Percentiles rank a stretch among this genome's conserved stretches.
Evolutionary conservation across 1,140 invertebrate genomes (phyloP).

Genomic region (Nasonia vitripennis): DNA sequence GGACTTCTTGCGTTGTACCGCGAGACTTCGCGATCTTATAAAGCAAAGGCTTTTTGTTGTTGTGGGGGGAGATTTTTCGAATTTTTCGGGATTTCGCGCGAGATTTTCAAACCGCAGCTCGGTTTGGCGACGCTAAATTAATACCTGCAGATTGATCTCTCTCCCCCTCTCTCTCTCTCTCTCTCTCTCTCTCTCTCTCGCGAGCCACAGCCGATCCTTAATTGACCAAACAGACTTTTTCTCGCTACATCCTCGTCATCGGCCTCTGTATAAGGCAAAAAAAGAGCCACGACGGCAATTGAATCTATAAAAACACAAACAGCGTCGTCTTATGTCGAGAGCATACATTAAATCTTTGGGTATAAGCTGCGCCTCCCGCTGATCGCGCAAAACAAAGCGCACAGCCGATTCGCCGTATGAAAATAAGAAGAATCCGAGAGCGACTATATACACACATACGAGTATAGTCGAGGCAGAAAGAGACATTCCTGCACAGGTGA

Average conservation of each 20-base stretch:
- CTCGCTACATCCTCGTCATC: background rate
- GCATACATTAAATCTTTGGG: background rate
- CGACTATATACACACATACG: too few species aligned
- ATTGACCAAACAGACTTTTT: constrained; percentile 16
- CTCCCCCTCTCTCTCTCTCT: too few species aligned
- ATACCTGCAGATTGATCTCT: too few species aligned
- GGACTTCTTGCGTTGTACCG: background rate
- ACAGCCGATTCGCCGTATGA: background rate
- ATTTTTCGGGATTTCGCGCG: constrained; percentile 18
- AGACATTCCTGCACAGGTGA: constrained; percentile 40
- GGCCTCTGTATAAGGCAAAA: background rate
- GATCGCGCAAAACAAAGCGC: constrained; percentile 2
- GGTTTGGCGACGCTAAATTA: too few species aligned
- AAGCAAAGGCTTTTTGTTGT: background rate
- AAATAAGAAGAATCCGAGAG: background rate
- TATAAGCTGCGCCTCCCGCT: background rate
- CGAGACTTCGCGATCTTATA: background rate
- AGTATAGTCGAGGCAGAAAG: background rate
- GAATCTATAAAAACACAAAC: constrained; percentile 6
- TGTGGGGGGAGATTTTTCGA: background rate
- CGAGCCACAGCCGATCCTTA: background rate
- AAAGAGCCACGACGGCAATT: background rate
- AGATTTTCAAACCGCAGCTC: background rate
- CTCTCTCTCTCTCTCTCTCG: too few species aligned
- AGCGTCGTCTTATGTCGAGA: background rate